A percentile compares a stretch with the other conserved stretches of the same genome.
These are phyloP conservation scores for Dromococcyx pavoninus DNA, from an alignment of 2,797 vertebrate species.

Conservation along the genomic window DNA sequence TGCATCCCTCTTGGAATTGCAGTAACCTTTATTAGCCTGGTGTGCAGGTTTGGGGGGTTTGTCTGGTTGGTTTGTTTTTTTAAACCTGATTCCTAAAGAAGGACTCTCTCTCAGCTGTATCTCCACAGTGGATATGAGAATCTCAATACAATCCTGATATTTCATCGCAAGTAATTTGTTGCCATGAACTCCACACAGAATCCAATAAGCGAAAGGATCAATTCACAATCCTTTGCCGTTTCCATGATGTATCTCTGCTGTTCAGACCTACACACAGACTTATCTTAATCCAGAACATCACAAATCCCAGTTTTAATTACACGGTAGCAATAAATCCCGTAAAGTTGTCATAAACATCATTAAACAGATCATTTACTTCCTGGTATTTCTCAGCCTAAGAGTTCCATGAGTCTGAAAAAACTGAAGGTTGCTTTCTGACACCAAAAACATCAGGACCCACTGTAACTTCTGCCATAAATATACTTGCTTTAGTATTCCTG, in stretches of 20 bases:
- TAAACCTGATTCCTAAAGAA: background rate
- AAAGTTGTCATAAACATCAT: background rate
- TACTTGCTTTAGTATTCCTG: background rate
- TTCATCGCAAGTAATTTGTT: background rate
- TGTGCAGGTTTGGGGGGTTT: too few species aligned
- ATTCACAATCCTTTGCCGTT: background rate
- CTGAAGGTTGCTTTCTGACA: background rate
- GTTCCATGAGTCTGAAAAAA: background rate
- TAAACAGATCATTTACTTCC: background rate
- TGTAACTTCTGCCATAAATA: background rate
- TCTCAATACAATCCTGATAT: background rate
- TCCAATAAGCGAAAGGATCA: background rate
- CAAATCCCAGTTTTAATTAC: background rate
- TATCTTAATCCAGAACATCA: background rate
- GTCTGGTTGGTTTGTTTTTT: too few species aligned
- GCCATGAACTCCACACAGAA: background rate
- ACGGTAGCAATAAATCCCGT: background rate
- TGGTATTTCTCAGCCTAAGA: background rate
- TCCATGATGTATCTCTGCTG: background rate
- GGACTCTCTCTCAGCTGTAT: background rate
- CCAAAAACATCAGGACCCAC: background rate
- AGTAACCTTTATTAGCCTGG: too few species aligned
- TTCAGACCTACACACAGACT: background rate
- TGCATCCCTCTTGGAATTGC: too few species aligned
- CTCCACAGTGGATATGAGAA: background rate